Conservation (phyloP, 2,113 vertebrate species). For the Lepisosteus oculatus region DNA sequence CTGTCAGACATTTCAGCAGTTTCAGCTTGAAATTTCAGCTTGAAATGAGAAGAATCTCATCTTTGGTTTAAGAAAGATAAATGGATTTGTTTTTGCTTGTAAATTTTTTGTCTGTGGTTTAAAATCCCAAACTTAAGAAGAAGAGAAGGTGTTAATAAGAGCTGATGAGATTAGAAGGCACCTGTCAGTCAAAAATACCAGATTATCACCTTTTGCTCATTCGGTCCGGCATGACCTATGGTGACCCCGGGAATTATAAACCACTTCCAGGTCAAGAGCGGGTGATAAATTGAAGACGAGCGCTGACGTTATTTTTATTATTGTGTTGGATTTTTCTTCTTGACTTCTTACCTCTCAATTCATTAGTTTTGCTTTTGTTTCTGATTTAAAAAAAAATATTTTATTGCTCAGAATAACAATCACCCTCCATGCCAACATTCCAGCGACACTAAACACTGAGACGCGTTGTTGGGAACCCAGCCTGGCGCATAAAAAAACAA, state of each 20-base stretch:
- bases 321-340: background rate
- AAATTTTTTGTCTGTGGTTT: background rate
- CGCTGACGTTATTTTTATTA: background rate
- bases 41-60: background rate
- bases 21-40: too few relatives aligned
- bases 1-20: background rate
- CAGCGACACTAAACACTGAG: too few relatives aligned
- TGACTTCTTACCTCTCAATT: background rate
- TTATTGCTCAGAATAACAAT: too few relatives aligned
- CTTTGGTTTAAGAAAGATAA: too few relatives aligned
- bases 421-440: too few relatives aligned
- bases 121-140: conserved; percentile 19
- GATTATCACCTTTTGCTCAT: conserved; percentile 30
- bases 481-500: too few relatives aligned
- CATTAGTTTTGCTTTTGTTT: background rate
- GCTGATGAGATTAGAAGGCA: conserved; percentile 11
- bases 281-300: background rate
- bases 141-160: background rate
- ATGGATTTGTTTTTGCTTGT: too few relatives aligned
- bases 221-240: conserved; percentile 29
- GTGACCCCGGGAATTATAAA: conserved; percentile 40
- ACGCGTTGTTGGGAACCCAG: too few relatives aligned
- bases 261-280: conserved; percentile 27
- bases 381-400: background rate
- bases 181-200: conserved; percentile 37